These are phyloP conservation scores for Myrmecobius fasciatus DNA, from an alignment of 2,113 vertebrate genomes.

Conservation along the genomic window DNA sequence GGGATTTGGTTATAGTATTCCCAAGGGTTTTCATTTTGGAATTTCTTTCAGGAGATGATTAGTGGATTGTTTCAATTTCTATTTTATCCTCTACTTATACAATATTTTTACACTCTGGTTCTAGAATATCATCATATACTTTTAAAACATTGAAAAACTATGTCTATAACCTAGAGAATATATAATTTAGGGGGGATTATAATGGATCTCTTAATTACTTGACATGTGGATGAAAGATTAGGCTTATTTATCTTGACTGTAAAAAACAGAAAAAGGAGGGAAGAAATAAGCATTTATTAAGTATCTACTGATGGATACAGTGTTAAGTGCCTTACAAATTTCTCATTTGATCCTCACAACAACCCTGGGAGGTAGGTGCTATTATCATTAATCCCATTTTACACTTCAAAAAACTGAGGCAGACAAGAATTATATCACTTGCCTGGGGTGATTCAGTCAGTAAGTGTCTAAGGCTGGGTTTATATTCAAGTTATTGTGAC, in stretches of 20 bases:
- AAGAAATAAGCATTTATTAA: neutral
- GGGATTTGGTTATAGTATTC: too few relatives aligned
- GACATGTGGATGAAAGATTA: neutral
- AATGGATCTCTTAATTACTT: neutral
- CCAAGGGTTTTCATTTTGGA: too few relatives aligned
- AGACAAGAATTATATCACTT: neutral
- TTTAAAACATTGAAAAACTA: neutral
- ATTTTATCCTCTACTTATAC: too few relatives aligned
- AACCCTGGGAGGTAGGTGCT: neutral
- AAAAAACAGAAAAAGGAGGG: neutral
- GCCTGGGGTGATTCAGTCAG: neutral
- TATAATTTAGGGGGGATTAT: neutral
- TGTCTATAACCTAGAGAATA: neutral
- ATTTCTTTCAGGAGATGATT: too few relatives aligned
- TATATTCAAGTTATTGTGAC: neutral
- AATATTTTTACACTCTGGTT: too few relatives aligned
- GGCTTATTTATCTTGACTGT: neutral
- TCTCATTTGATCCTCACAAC: neutral
- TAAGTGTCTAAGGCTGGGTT: neutral
- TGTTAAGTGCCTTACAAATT: neutral
- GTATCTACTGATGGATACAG: neutral
- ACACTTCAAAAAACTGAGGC: neutral
- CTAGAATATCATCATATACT: neutral
- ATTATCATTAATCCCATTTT: neutral
- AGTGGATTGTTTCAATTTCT: too few relatives aligned